Evolutionary conservation across 2,888 invertebrate genomes (phyloP).

Genomic region (Hirtodrosophila confusa): DNA sequence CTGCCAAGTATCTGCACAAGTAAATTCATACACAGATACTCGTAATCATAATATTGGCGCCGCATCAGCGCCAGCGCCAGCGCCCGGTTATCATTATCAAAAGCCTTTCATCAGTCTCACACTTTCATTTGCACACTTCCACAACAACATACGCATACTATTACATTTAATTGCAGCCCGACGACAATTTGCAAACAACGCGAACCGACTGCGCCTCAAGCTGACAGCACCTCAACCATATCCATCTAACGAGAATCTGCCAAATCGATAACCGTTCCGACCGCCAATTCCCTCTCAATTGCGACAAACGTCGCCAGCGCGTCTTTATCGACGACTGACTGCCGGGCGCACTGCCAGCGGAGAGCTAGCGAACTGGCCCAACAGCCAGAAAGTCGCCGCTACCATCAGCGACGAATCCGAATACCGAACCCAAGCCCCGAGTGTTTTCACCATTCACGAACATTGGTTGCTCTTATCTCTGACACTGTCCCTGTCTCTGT

Average conservation of each 20-base stretch:
- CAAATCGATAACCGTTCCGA: constrained; percentile 54
- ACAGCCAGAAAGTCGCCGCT: constrained; percentile 66
- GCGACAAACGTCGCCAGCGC: constrained; percentile 52
- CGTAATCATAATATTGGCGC: constrained; percentile 17
- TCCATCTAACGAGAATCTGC: constrained; percentile 47
- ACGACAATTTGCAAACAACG: constrained; percentile 40
- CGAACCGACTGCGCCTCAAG: constrained; percentile 9
- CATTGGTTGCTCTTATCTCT: constrained; percentile 40
- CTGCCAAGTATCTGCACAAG: constrained; percentile 44
- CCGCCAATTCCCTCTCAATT: constrained; percentile 34
- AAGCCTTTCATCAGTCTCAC: constrained; percentile 22
- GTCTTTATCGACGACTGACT: constrained; percentile 51
- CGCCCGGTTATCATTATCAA: constrained; percentile 23
- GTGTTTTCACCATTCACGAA: constrained; percentile 32
- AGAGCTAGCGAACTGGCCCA: constrained; percentile 30
- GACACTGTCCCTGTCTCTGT: constrained; percentile 9
- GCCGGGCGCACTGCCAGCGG: constrained; percentile 32
- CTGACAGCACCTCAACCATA: background rate
- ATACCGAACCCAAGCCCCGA: constrained; percentile 26
- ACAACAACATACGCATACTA: constrained; percentile 9
- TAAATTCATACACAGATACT: constrained; percentile 22
- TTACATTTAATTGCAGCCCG: constrained; percentile 32
- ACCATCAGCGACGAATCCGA: constrained; percentile 36
- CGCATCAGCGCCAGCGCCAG: constrained; percentile 2
- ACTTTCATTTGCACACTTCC: constrained; percentile 42